phyloP scores from a whole-genome alignment of 2,888 invertebrate species.

The Sarcophaga subvicina region DNA sequence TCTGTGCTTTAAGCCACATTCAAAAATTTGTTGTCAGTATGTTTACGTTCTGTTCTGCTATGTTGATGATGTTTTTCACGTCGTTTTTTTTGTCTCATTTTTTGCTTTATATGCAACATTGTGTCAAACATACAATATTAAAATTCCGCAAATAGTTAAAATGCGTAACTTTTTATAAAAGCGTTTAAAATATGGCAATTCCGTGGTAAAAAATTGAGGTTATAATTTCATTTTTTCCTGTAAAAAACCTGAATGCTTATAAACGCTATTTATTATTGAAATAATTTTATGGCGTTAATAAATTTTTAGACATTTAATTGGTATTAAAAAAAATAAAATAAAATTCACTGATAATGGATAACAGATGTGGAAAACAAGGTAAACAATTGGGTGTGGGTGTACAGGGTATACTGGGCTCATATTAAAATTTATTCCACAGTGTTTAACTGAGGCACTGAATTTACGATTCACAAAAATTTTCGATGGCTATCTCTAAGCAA shows the following conservation, averaged over 20 bases:
- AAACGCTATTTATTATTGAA: conserved; percentile 35
- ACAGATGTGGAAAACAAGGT: too few relatives aligned
- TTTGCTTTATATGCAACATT: conserved; percentile 35
- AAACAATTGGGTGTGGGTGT: too few relatives aligned
- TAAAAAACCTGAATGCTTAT: conserved; percentile 4
- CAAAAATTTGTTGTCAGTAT: not conserved
- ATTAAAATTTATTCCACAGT: too few relatives aligned
- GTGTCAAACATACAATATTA: conserved; percentile 71
- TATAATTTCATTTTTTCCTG: conserved; percentile 30
- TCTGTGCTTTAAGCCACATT: not conserved
- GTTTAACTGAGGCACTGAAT: too few relatives aligned
- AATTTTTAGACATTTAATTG: not conserved
- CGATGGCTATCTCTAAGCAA: too few relatives aligned
- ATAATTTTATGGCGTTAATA: conserved; percentile 21
- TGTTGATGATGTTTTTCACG: not conserved
- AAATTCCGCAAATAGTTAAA: conserved; percentile 72
- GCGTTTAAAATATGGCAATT: conserved; percentile 61
- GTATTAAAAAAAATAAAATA: too few relatives aligned
- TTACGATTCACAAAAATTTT: too few relatives aligned
- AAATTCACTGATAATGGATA: too few relatives aligned
- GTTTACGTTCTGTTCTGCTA: not conserved
- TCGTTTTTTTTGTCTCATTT: conserved; percentile 19
- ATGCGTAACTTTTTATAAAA: conserved; percentile 65
- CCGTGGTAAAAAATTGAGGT: conserved; percentile 39
- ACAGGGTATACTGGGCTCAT: too few relatives aligned